Evolutionary conservation across 2,888 invertebrate genomes (phyloP).

Genomic region (Cremastinae sp.): DNA sequence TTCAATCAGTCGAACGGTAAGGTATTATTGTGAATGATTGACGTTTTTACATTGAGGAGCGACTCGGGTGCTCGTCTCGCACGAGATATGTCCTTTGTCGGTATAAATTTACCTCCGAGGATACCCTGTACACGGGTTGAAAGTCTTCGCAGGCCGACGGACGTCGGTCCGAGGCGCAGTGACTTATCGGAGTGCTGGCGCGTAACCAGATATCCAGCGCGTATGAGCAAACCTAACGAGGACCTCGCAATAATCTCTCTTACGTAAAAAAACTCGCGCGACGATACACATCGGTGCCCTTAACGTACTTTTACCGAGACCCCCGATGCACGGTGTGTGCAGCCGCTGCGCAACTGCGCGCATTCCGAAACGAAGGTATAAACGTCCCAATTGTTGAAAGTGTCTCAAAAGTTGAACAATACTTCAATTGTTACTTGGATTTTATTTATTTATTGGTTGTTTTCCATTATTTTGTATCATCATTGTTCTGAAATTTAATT

Average conservation of each 20-base stretch:
- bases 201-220: slow-evolving; percentile 54
- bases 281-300: slow-evolving; percentile 58
- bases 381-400: too few species aligned
- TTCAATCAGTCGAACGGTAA: too few species aligned
- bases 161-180: slow-evolving; percentile 34
- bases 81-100: slow-evolving; percentile 10
- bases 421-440: too few species aligned
- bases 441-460: too few species aligned
- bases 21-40: too few species aligned
- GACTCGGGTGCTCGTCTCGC: slow-evolving; percentile 6
- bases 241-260: slow-evolving; percentile 32
- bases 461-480: too few species aligned
- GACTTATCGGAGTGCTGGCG: slow-evolving; percentile 57
- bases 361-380: not conserved
- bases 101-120: slow-evolving; percentile 32
- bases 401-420: too few species aligned
- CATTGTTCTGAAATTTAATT: too few species aligned
- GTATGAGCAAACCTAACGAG: slow-evolving; percentile 24
- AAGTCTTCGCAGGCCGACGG: slow-evolving; percentile 10
- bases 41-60: not conserved
- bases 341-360: slow-evolving; percentile 18
- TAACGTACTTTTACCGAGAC: slow-evolving; percentile 55
- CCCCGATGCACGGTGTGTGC: slow-evolving; percentile 51
- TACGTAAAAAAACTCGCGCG: slow-evolving; percentile 18
- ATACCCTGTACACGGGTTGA: slow-evolving; percentile 29